Conservation (phyloP, 2,113 vertebrate genomes). For the Madoqua kirkii region DNA sequence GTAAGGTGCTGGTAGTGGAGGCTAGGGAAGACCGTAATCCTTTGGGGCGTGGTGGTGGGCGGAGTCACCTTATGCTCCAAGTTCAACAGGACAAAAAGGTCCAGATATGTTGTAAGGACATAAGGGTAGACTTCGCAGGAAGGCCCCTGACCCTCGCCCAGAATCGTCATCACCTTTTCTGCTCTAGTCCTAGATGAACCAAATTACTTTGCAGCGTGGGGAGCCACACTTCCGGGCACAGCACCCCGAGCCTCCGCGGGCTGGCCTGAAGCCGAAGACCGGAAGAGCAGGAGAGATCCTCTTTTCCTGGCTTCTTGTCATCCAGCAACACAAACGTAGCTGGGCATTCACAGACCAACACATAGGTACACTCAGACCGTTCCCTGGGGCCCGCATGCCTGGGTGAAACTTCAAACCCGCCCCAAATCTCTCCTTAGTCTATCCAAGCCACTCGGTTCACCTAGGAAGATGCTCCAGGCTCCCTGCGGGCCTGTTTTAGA, state of each 20-base stretch:
- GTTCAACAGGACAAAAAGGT: not conserved
- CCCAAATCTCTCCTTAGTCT: not conserved
- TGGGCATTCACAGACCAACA: not conserved
- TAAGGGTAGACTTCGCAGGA: not conserved
- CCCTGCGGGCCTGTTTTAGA: rapidly evolving
- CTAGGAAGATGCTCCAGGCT: not conserved
- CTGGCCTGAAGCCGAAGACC: not conserved
- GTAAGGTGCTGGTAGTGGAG: not conserved
- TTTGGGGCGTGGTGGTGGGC: not conserved
- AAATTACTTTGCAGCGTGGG: not conserved
- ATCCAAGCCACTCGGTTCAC: not conserved
- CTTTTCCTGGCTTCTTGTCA: not conserved
- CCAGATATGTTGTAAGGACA: not conserved
- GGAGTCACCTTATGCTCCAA: not conserved
- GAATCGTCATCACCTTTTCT: not conserved
- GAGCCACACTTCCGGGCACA: not conserved
- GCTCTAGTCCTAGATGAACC: not conserved
- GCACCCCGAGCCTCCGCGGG: not conserved
- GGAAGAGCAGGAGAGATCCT: not conserved
- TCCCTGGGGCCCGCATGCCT: not conserved
- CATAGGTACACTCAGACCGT: not conserved
- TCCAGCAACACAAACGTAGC: too few species aligned
- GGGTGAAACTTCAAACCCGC: not conserved
- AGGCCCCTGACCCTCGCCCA: not conserved
- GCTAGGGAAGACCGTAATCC: not conserved